Conservation (phyloP, 2,888 invertebrate species). For the Drosophila conformis region DNA sequence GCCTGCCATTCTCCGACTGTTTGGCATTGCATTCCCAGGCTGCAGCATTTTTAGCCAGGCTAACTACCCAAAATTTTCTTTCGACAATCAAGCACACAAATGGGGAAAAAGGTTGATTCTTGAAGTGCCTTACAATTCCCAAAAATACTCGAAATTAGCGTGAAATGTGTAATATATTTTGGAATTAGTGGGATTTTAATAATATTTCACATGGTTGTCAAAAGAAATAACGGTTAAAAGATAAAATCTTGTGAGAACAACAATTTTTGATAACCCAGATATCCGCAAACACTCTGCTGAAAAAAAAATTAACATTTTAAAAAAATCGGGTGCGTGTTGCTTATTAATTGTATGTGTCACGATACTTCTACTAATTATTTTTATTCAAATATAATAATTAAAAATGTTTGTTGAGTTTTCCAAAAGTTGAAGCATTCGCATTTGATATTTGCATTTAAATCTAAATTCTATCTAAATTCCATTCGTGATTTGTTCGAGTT, state of each 20-base stretch:
- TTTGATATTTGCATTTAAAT: constrained; percentile 25
- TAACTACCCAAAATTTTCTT: constrained; percentile 19
- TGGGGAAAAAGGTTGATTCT: background rate
- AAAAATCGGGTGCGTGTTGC: background rate
- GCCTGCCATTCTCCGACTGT: constrained; percentile 41
- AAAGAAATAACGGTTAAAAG: background rate
- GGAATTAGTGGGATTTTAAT: background rate
- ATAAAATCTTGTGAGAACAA: background rate
- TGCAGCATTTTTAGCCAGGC: constrained; percentile 15
- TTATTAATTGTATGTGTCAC: background rate
- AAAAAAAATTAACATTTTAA: background rate
- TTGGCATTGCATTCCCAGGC: constrained; percentile 41
- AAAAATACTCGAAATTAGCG: background rate
- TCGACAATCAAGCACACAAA: constrained; percentile 8
- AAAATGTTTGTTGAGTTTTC: background rate
- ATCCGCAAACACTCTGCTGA: background rate
- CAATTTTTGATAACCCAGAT: background rate
- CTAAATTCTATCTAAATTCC: constrained; percentile 14
- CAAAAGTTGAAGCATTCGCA: constrained; percentile 1
- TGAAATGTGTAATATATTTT: background rate
- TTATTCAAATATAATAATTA: background rate
- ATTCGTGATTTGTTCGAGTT: constrained; percentile 10
- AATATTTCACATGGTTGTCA: background rate
- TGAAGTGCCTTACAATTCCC: background rate
- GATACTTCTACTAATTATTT: background rate